Percentiles rank a stretch among this genome's conserved stretches.
These are phyloP conservation scores for Alcedo quadribrachys DNA, from an alignment of 2,797 vertebrate species.

Conservation along the genomic window DNA sequence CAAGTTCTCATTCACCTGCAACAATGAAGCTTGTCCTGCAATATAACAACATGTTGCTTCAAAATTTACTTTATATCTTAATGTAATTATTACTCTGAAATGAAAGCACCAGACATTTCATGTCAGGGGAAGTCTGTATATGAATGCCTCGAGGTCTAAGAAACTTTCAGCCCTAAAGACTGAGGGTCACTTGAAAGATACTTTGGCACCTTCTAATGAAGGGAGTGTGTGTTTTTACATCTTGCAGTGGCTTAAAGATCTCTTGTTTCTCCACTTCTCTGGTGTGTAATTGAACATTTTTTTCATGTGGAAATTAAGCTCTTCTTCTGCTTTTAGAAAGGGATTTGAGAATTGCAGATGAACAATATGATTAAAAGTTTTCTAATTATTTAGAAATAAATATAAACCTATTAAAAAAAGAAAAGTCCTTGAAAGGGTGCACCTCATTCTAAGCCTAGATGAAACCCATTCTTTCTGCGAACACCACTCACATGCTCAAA, in stretches of 20 bases:
- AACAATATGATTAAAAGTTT: not conserved
- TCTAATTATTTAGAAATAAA: not conserved
- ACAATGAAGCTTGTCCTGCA: not conserved
- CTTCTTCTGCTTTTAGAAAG: not conserved
- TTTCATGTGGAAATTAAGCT: not conserved
- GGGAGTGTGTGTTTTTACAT: not conserved
- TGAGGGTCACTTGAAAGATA: conserved; percentile 1
- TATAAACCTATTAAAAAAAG: not conserved
- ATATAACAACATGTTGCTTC: not conserved
- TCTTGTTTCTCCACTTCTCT: conserved; percentile 3
- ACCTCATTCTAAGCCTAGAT: not conserved
- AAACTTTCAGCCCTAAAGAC: not conserved
- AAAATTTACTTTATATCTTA: not conserved
- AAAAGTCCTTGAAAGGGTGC: not conserved
- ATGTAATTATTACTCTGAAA: conserved; percentile 1
- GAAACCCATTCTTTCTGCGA: not conserved
- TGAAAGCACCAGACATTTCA: not conserved
- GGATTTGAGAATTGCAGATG: not conserved
- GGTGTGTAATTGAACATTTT: not conserved
- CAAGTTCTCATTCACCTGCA: not conserved
- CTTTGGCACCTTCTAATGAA: conserved; percentile 26
- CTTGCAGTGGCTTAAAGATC: not conserved
- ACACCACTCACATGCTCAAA: not conserved
- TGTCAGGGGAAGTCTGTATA: not conserved
- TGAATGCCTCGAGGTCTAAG: not conserved